A percentile compares a stretch with the other conserved stretches of the same genome.
These are phyloP conservation scores for Bujurquina vittata DNA, from an alignment of 2,113 vertebrate species.

Conservation along the genomic window DNA sequence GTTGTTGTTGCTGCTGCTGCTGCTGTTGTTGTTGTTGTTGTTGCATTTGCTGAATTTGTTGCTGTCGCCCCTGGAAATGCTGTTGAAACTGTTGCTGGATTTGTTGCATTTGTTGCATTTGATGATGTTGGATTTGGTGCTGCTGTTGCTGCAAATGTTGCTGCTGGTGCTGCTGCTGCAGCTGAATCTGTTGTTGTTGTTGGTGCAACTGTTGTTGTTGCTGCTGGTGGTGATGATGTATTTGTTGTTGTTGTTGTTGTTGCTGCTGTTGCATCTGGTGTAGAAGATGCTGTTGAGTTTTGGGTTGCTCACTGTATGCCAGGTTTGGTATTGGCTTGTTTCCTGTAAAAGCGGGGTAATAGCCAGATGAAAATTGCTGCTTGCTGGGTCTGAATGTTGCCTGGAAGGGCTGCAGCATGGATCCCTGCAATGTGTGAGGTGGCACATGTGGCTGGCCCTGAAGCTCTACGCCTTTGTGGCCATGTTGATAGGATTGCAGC, in stretches of 20 bases:
- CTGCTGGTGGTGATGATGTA: constrained; percentile 62
- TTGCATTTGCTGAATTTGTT: constrained; percentile 63
- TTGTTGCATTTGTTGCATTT: constrained; percentile 74
- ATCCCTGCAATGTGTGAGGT: constrained; percentile 62
- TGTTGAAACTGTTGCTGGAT: constrained; percentile 73
- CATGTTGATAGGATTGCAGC: constrained; percentile 79
- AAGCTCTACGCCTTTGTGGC: constrained; percentile 78
- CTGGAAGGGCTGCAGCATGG: constrained; percentile 92
- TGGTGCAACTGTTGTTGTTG: constrained; percentile 77
- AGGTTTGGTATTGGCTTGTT: constrained; percentile 67
- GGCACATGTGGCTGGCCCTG: constrained; percentile 70
- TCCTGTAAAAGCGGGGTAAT: constrained; percentile 87
- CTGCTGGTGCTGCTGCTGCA: constrained; percentile 41
- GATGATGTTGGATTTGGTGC: constrained; percentile 73
- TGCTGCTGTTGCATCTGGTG: constrained; percentile 77
- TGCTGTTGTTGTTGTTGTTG: constrained; percentile 71
- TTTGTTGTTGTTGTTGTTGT: constrained; percentile 18
- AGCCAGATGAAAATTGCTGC: constrained; percentile 82
- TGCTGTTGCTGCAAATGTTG: constrained; percentile 63
- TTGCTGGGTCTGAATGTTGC: constrained; percentile 90
- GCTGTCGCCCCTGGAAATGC: constrained; percentile 55
- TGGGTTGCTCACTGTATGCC: constrained; percentile 73
- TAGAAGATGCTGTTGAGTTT: constrained; percentile 75
- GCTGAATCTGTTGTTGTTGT: constrained; percentile 66
- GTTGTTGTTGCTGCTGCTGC: constrained; percentile 31